Evolutionary conservation across 2,888 invertebrate genomes (phyloP), one percentile per base, ranked within the genome.

Genomic region (Hipparchia sbordonii): DNA sequence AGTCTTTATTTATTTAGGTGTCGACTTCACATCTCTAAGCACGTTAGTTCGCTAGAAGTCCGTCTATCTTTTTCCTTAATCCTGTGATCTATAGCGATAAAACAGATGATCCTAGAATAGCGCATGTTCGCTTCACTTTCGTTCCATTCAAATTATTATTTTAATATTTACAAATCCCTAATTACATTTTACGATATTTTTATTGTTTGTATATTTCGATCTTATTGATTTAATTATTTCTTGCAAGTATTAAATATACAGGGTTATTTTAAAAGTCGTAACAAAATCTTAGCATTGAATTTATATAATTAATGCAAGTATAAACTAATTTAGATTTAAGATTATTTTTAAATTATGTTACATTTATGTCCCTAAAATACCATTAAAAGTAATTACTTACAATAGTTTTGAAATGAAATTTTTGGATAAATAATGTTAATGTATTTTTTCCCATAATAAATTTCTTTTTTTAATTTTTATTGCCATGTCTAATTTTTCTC

Each of bases 71-170:
- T 52, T 65, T 6, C 65, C 65, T 33, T 33, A 23, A 10, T 23
- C 52, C 52, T 52, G 65, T 65, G 52, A 65, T 52, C 65, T 70
- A 70, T 56, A 70, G 70, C 70, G 63, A 70, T 70, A 56, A 23
- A 70, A 70, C 70, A 84, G 82, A 85, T 85, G 82, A 81, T 81
- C 86, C 85, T 83, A 84, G 83, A 83, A 13, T 82, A 83, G 74
- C 79, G 76, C 81, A 80, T 84, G 87, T 86, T 84, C 76, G 79
- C 87, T 89, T 89, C 87, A 90, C 91, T 91, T 91, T 89, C 89
- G 92, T 89, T 91, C 91, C 91, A 88, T 85, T 82, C 80, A 80
- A 76, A 79, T 82, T 82, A 82, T 78, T 65, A 65, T 62, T 62
- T 81, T 82, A 81, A 84, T 89, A 89, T 88, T 86, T 89, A 89